A percentile compares a stretch with the other conserved stretches of the same genome.
Conservation (phyloP, 2,113 vertebrate species). For the Sinosuthora webbiana region DNA sequence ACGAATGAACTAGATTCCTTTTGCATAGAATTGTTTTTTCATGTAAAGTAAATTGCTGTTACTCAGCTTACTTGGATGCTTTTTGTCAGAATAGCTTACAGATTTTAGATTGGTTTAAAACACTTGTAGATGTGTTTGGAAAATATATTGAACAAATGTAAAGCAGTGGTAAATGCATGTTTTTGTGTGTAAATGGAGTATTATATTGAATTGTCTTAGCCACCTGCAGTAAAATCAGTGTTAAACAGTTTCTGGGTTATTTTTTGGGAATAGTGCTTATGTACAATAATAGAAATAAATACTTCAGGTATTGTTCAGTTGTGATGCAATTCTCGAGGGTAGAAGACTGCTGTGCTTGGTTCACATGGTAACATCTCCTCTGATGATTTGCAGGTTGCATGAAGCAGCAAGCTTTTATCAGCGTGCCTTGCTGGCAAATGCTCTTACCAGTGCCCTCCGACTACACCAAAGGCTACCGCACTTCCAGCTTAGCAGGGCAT, state of each 20-base stretch:
- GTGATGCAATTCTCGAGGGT: slow-evolving; percentile 73
- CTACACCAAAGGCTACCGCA: slow-evolving; percentile 92
- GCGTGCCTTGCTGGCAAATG: slow-evolving; percentile 94
- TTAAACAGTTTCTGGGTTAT: background rate
- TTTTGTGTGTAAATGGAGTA: background rate
- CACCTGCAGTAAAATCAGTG: background rate
- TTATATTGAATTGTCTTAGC: background rate
- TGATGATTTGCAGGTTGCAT: slow-evolving; percentile 83
- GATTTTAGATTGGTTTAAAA: background rate
- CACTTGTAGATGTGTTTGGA: background rate
- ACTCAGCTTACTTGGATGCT: background rate
- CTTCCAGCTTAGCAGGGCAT: slow-evolving; percentile 92
- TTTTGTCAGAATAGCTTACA: background rate
- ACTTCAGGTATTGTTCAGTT: slow-evolving; percentile 4
- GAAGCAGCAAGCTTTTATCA: slow-evolving; percentile 97
- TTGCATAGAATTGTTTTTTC: background rate
- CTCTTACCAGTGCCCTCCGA: slow-evolving; percentile 94
- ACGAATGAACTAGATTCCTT: background rate
- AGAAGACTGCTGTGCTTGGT: slow-evolving; percentile 30
- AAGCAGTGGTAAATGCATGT: background rate
- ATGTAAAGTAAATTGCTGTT: background rate
- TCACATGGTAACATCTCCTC: slow-evolving; percentile 63
- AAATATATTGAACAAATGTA: background rate
- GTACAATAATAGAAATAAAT: background rate
- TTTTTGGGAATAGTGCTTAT: background rate